These are phyloP conservation scores for Balanococcus diminutus DNA, from an alignment of 2,888 invertebrate genomes.

Conservation along the genomic window DNA sequence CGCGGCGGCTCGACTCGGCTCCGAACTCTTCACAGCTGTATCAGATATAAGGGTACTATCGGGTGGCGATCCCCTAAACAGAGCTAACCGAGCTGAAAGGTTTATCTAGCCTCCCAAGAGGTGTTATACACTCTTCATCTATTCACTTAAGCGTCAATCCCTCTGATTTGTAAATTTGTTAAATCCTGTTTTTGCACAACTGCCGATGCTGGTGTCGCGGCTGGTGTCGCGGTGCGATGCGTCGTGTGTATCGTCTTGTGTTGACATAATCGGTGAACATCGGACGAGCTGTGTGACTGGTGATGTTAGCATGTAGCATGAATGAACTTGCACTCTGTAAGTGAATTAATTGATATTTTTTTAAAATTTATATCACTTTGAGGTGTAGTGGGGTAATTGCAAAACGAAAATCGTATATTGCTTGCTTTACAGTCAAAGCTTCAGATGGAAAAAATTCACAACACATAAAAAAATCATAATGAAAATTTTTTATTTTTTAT, in stretches of 20 bases:
- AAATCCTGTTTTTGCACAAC: slow-evolving; percentile 41
- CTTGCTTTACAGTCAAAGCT: too few relatives aligned
- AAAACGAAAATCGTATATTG: too few relatives aligned
- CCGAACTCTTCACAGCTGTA: slow-evolving; percentile 46
- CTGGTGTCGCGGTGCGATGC: background rate
- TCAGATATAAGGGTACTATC: slow-evolving; percentile 20
- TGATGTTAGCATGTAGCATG: too few relatives aligned
- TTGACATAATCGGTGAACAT: too few relatives aligned
- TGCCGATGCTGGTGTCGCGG: background rate
- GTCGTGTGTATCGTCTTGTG: background rate
- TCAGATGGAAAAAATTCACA: too few relatives aligned
- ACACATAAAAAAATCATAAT: too few relatives aligned
- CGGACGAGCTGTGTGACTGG: too few relatives aligned
- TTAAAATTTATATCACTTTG: too few relatives aligned
- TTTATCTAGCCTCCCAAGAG: slow-evolving; percentile 54
- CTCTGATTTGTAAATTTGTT: slow-evolving; percentile 52
- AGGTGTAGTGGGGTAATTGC: too few relatives aligned
- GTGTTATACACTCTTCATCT: slow-evolving; percentile 44
- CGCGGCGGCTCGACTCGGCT: background rate
- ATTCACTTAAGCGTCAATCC: slow-evolving; percentile 51
- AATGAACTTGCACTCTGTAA: too few relatives aligned
- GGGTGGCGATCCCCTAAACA: slow-evolving; percentile 49
- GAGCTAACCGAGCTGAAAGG: slow-evolving; percentile 53
- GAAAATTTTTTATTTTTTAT: too few relatives aligned
- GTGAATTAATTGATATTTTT: too few relatives aligned